phyloP scores from a whole-genome alignment of 2,113 vertebrate genomes.

The Dipodomys stephensi region DNA sequence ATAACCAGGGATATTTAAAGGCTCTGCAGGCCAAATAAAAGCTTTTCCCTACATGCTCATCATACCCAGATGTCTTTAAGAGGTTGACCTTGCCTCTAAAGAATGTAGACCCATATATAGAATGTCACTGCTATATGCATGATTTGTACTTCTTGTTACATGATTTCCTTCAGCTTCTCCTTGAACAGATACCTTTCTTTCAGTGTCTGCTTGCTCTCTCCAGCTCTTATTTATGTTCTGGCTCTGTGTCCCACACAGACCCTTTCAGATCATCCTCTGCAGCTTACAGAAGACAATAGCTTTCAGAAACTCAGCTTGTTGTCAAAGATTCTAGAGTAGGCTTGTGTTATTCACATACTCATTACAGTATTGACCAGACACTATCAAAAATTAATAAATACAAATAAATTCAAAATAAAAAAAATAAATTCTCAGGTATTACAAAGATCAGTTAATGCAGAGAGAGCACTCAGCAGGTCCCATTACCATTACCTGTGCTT shows the following conservation, averaged over 20 bases:
- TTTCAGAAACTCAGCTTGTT: background rate
- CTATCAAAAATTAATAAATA: no score
- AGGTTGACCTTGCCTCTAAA: conserved; percentile 41
- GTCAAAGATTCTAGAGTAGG: background rate
- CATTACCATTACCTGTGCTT: no score
- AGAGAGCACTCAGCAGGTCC: background rate
- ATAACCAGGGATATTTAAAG: background rate
- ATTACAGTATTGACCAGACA: no score
- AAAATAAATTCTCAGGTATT: no score
- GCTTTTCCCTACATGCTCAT: conserved; percentile 30
- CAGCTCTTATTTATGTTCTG: background rate
- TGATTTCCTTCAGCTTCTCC: background rate
- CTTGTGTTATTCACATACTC: no score
- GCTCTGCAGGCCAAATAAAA: conserved; percentile 13
- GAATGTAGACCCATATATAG: background rate
- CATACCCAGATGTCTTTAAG: conserved; percentile 8
- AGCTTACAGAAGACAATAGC: background rate
- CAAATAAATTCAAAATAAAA: no score
- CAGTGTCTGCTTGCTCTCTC: background rate
- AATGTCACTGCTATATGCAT: background rate
- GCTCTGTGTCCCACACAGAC: background rate
- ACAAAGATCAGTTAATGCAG: no score
- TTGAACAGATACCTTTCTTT: background rate
- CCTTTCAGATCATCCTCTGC: background rate
- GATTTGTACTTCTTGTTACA: background rate